A percentile compares a stretch with the other conserved stretches of the same genome.
Evolutionary conservation across 2,888 invertebrate species (phyloP).

Genomic region (Drosophila histrio): DNA sequence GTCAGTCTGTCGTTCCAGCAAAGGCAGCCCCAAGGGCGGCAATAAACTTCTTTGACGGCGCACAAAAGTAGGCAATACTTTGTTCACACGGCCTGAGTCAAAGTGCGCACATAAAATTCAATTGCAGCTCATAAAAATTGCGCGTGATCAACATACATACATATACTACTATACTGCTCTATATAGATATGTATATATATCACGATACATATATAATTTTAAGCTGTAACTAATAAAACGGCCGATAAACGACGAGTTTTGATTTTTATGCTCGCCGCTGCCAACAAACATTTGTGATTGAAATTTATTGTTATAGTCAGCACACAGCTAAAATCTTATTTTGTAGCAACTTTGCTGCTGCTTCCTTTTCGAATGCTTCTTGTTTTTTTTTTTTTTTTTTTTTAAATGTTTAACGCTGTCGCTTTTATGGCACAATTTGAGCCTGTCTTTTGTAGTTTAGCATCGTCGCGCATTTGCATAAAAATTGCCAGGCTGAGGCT

Average conservation of each 20-base stretch:
- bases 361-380: not conserved
- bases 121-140: slow-evolving; percentile 70
- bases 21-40: slow-evolving; percentile 28
- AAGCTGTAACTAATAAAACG: slow-evolving; percentile 75
- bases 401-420: slow-evolving; percentile 63
- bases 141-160: slow-evolving; percentile 56
- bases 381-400: not conserved
- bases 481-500: slow-evolving; percentile 36
- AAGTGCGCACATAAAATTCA: slow-evolving; percentile 65
- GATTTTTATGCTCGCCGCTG: slow-evolving; percentile 64
- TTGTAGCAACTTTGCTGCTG: not conserved
- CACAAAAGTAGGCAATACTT: slow-evolving; percentile 66
- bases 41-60: slow-evolving; percentile 52
- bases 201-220: slow-evolving; percentile 55
- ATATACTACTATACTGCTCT: not conserved
- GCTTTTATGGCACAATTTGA: slow-evolving; percentile 65
- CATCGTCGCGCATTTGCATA: slow-evolving; percentile 34
- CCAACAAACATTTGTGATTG: slow-evolving; percentile 20
- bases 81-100: slow-evolving; percentile 5
- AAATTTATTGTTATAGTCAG: slow-evolving; percentile 61
- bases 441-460: slow-evolving; percentile 55
- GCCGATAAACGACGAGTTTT: slow-evolving; percentile 64
- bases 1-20: not conserved
- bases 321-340: slow-evolving; percentile 52
- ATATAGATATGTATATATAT: not conserved